phyloP scores from a whole-genome alignment of 1,140 invertebrate genomes.

The Drosophila chauvacae region DNA sequence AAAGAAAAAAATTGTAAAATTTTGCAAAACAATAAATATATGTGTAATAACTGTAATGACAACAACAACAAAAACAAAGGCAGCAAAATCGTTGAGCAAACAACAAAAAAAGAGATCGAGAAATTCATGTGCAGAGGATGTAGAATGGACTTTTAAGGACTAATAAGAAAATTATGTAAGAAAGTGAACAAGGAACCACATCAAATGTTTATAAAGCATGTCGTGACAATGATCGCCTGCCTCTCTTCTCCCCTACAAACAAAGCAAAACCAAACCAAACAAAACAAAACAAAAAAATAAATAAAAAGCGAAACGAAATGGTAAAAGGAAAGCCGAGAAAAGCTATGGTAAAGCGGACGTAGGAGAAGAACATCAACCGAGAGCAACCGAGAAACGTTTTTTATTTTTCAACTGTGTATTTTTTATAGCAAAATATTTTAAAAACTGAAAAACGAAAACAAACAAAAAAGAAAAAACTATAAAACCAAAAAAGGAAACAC shows the following conservation, averaged over 20 bases:
- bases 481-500: slow-evolving; percentile 24
- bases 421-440: slow-evolving; percentile 79
- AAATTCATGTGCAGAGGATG: slow-evolving; percentile 32
- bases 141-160: slow-evolving; percentile 21
- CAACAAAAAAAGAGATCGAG: slow-evolving; percentile 56
- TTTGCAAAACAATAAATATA: slow-evolving; percentile 61
- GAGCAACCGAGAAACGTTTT: slow-evolving; percentile 68
- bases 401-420: slow-evolving; percentile 80
- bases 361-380: slow-evolving; percentile 37
- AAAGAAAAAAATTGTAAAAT: slow-evolving; percentile 75
- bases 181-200: slow-evolving; percentile 72
- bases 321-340: slow-evolving; percentile 8
- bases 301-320: slow-evolving; percentile 8
- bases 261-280: background rate
- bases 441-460: slow-evolving; percentile 38
- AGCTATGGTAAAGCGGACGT: slow-evolving; percentile 1
- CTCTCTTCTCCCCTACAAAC: slow-evolving; percentile 48
- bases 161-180: slow-evolving; percentile 34
- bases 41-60: slow-evolving; percentile 60
- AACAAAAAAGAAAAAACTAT: slow-evolving; percentile 48
- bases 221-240: slow-evolving; percentile 64
- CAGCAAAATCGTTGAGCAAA: slow-evolving; percentile 56
- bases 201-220: slow-evolving; percentile 67
- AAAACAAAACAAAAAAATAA: background rate
- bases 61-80: slow-evolving; percentile 24